Conservation (phyloP, 2,888 invertebrate species). For the Margaritifera margaritifera region DNA sequence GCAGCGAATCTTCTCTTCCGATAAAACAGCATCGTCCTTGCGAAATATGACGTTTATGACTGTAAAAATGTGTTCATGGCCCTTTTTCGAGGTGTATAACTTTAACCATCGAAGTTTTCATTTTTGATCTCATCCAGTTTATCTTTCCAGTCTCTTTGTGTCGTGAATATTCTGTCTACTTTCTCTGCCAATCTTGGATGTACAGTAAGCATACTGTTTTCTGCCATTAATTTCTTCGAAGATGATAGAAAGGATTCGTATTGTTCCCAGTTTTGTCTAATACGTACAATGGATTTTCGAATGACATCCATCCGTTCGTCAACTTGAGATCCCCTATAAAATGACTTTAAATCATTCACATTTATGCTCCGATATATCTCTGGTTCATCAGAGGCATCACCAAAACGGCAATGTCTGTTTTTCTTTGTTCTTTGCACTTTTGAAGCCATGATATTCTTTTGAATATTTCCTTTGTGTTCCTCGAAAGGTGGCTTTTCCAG, state of each 20-base stretch:
- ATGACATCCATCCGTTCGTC: conserved; percentile 36
- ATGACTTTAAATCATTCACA: conserved; percentile 35
- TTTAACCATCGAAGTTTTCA: conserved; percentile 20
- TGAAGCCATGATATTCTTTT: too few relatives aligned
- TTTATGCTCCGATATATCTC: too few relatives aligned
- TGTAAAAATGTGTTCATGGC: conserved; percentile 30
- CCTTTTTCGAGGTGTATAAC: conserved; percentile 33
- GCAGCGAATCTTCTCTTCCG: conserved; percentile 26
- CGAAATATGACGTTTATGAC: conserved; percentile 33
- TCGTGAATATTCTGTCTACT: conserved; percentile 16
- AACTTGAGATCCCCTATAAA: conserved; percentile 34
- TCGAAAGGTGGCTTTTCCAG: too few relatives aligned
- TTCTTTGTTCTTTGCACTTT: too few relatives aligned
- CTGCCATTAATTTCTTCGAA: conserved; percentile 19
- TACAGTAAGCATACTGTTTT: conserved; percentile 20
- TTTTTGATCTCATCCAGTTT: not conserved
- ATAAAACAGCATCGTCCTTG: conserved; percentile 28
- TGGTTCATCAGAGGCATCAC: too few relatives aligned
- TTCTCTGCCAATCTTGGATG: conserved; percentile 9
- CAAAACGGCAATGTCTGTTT: too few relatives aligned
- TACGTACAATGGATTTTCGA: conserved; percentile 36
- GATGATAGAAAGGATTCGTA: conserved; percentile 22
- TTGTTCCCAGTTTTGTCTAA: conserved; percentile 38
- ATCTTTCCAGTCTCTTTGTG: conserved; percentile 22
- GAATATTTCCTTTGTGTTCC: too few relatives aligned